Conservation (phyloP, 2,888 invertebrate genomes). For the Bembecia ichneumoniformis region DNA sequence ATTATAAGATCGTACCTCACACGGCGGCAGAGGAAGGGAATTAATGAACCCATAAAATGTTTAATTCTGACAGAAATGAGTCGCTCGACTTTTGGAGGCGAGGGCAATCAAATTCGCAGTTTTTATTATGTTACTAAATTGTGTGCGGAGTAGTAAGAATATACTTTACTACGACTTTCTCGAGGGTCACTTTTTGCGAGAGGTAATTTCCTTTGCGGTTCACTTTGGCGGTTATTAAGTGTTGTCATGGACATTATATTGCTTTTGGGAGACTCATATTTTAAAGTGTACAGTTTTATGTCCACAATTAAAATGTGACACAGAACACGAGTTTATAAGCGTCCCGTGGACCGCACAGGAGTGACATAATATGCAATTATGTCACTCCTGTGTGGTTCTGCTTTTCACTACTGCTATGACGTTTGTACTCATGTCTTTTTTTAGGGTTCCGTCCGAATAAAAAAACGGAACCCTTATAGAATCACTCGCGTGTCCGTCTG, state of each 20-base stretch:
- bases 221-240: slow-evolving; percentile 1
- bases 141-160: slow-evolving; percentile 5
- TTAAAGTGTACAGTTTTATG: no score
- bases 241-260: not conserved
- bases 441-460: no score
- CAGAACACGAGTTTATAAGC: no score
- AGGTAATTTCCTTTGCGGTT: slow-evolving; percentile 6
- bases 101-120: slow-evolving; percentile 12
- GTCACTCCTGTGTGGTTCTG: no score
- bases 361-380: no score
- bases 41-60: slow-evolving; percentile 14
- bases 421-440: no score
- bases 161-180: slow-evolving; percentile 13
- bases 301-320: no score
- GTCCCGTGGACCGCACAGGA: no score
- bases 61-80: slow-evolving; percentile 3
- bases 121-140: slow-evolving; percentile 15
- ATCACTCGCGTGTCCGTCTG: no score
- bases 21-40: slow-evolving; percentile 14
- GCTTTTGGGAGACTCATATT: not conserved
- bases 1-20: slow-evolving; percentile 13
- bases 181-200: slow-evolving; percentile 14
- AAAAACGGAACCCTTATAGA: no score
- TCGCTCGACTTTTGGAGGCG: slow-evolving; percentile 5
- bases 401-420: no score